Conservation (phyloP, 2,888 invertebrate genomes). For the Orthosia cruda region DNA sequence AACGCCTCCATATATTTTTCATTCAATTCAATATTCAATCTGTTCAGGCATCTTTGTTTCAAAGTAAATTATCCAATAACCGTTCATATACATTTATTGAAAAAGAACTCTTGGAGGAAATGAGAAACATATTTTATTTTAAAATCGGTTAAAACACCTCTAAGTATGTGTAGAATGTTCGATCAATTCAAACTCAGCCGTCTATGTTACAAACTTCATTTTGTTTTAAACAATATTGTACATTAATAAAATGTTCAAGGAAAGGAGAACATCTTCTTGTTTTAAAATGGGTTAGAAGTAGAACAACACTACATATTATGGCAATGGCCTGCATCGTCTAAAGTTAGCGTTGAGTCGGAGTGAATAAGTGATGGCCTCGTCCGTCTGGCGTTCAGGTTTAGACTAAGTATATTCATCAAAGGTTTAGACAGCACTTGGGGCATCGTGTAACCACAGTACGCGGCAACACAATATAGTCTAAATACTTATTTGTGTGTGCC, state of each 20-base stretch:
- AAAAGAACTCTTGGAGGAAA: too few relatives aligned
- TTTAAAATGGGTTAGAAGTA: neutral
- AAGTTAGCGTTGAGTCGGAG: neutral
- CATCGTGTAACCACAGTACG: neutral
- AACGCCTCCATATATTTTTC: neutral
- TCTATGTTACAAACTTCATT: too few relatives aligned
- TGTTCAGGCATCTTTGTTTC: neutral
- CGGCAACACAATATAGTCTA: neutral
- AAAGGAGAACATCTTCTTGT: neutral
- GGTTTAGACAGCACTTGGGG: slow-evolving; percentile 12
- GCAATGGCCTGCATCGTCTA: neutral
- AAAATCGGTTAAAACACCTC: too few relatives aligned
- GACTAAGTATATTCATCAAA: slow-evolving; percentile 9
- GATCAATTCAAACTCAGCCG: too few relatives aligned
- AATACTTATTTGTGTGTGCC: too few relatives aligned
- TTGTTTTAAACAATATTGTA: too few relatives aligned
- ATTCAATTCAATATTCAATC: neutral
- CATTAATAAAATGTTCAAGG: neutral
- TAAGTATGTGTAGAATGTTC: too few relatives aligned
- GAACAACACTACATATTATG: neutral
- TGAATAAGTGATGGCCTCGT: slow-evolving; percentile 24
- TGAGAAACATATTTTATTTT: too few relatives aligned
- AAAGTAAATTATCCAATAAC: neutral
- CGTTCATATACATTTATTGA: too few relatives aligned
- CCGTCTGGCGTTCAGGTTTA: neutral